Conservation (phyloP, 2,888 invertebrate genomes). For the Brachyptera putata region DNA sequence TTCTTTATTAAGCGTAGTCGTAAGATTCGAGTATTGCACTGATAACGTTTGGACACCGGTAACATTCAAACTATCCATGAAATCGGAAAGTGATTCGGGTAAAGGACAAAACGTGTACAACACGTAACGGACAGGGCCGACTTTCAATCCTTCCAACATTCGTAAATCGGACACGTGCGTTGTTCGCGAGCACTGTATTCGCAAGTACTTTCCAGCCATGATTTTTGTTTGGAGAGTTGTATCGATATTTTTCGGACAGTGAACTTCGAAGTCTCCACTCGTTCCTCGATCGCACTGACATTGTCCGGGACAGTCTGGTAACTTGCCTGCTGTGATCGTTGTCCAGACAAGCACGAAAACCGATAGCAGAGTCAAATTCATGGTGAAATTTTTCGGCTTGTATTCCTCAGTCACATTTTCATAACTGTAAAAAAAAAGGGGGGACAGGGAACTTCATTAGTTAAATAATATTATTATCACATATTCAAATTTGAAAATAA, state of each 20-base stretch:
- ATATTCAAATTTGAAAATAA: too few species aligned
- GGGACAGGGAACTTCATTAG: too few species aligned
- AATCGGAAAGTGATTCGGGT: slow-evolving; percentile 49
- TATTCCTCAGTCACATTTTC: background rate
- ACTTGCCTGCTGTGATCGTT: background rate
- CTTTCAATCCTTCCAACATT: slow-evolving; percentile 49
- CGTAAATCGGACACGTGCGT: slow-evolving; percentile 42
- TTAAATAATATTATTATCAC: too few species aligned
- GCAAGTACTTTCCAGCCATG: background rate
- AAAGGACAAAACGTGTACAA: slow-evolving; percentile 53
- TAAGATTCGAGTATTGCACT: slow-evolving; percentile 45
- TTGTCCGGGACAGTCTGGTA: background rate
- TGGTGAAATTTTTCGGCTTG: too few species aligned
- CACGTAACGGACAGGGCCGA: slow-evolving; percentile 49
- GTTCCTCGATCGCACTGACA: background rate
- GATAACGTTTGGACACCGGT: slow-evolving; percentile 3
- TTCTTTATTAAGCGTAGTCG: slow-evolving; percentile 53
- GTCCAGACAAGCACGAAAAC: background rate
- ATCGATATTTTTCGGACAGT: background rate
- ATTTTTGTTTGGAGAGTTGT: background rate
- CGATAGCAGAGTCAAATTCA: background rate
- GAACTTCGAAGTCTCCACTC: background rate
- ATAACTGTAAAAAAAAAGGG: background rate
- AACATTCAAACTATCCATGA: slow-evolving; percentile 39
- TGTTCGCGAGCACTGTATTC: background rate